Conservation (phyloP, 2,888 invertebrate species). For the Leucoptera coffeella region DNA sequence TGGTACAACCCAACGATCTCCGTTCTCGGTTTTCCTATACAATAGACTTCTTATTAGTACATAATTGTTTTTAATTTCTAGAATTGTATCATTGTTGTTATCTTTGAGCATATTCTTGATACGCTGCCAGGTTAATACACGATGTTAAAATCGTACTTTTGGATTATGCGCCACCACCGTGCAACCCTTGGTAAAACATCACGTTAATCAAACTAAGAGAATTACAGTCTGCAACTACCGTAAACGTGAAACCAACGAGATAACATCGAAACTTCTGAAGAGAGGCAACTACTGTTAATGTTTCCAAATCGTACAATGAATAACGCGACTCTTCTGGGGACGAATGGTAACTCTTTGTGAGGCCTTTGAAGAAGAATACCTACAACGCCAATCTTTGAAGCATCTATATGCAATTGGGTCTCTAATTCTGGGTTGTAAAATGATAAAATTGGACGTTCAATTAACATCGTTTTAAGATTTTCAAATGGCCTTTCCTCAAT, state of each 20-base stretch:
- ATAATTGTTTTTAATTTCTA: conserved; percentile 1
- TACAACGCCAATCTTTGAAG: conserved; percentile 1
- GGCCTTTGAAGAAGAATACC: conserved; percentile 1
- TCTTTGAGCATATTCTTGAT: conserved; percentile 1
- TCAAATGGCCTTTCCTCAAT: neutral
- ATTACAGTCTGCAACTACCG: conserved; percentile 1
- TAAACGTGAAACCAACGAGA: conserved; percentile 1
- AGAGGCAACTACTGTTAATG: conserved; percentile 2
- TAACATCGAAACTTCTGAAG: conserved; percentile 3
- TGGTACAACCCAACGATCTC: conserved; percentile 8
- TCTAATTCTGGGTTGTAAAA: neutral
- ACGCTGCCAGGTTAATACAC: conserved; percentile 1
- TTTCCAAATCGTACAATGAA: conserved; percentile 2
- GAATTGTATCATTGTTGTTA: neutral
- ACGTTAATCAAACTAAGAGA: conserved; percentile 1
- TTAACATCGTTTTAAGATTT: neutral
- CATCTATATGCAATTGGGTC: conserved; percentile 1
- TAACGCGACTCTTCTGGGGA: conserved; percentile 1
- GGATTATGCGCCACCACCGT: conserved; percentile 1
- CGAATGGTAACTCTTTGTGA: neutral
- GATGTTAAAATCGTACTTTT: conserved; percentile 1
- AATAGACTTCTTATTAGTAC: neutral
- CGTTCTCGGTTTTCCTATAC: conserved; percentile 1
- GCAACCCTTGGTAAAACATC: conserved; percentile 2
- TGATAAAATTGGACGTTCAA: neutral